Percentiles rank a stretch among this genome's conserved stretches.
Conservation (phyloP, 2,113 vertebrate genomes). For the Mixornis gularis region DNA sequence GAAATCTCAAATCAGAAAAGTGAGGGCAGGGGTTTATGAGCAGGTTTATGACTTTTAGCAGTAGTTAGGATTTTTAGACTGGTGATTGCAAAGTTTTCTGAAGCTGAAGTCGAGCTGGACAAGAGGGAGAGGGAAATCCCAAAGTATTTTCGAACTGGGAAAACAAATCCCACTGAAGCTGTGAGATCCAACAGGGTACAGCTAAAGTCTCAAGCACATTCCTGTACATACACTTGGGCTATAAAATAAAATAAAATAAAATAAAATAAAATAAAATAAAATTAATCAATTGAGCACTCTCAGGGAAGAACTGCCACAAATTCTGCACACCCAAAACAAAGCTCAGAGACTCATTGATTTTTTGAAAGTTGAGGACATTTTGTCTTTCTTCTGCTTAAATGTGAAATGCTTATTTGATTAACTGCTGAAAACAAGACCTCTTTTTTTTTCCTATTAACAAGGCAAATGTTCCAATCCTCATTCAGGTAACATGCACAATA, state of each 20-base stretch:
- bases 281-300: not conserved
- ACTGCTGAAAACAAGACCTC: not conserved
- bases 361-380: not conserved
- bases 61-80: fast-evolving
- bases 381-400: not conserved
- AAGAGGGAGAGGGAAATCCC: not conserved
- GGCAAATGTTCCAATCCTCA: not conserved
- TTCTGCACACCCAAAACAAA: not conserved
- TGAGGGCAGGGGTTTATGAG: not conserved
- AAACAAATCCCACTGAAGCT: not conserved
- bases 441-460: not conserved
- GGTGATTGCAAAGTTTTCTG: not conserved
- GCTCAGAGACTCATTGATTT: not conserved
- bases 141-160: not conserved
- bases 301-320: not conserved
- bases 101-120: not conserved
- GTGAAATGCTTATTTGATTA: not conserved
- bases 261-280: not conserved
- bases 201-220: not conserved
- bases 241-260: not conserved
- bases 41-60: not conserved
- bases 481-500: not conserved
- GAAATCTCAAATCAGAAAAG: not conserved
- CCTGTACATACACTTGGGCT: not conserved
- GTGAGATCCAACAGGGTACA: not conserved